Percentiles rank a stretch among this genome's conserved stretches.
Evolutionary conservation across 2,888 invertebrate species (phyloP).

Genomic region (Falcaria lacertinaria): DNA sequence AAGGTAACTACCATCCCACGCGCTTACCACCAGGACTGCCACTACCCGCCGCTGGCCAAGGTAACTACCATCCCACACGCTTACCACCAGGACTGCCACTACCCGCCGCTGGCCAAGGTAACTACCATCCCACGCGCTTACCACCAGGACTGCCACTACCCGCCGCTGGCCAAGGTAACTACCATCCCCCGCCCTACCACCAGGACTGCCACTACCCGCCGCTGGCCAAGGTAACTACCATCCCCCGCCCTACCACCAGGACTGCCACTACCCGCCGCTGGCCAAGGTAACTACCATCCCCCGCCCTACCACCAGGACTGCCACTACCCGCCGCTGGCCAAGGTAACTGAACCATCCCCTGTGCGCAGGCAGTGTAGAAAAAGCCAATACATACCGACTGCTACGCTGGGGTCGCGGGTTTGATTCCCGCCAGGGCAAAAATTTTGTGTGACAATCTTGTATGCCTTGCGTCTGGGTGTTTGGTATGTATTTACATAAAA

Average conservation of each 20-base stretch:
- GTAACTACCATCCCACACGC: slow-evolving; percentile 60
- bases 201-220: too few relatives aligned
- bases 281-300: slow-evolving; percentile 57
- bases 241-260: slow-evolving; percentile 94
- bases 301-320: slow-evolving; percentile 46
- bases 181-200: neutral
- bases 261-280: slow-evolving; percentile 92
- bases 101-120: neutral
- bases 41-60: neutral
- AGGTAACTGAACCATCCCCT: neutral
- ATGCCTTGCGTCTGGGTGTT: too few relatives aligned
- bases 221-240: too few relatives aligned
- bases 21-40: too few relatives aligned
- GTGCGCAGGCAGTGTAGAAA: too few relatives aligned
- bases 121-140: slow-evolving; percentile 67
- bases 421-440: too few relatives aligned
- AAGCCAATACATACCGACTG: too few relatives aligned
- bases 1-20: slow-evolving; percentile 61
- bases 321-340: neutral
- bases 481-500: too few relatives aligned
- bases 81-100: too few relatives aligned
- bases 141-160: too few relatives aligned
- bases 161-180: neutral
- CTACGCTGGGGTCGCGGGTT: too few relatives aligned
- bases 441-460: too few relatives aligned